Evolutionary conservation across 2,113 vertebrate genomes (phyloP), one percentile per base, ranked within the genome.

Genomic region (Lagopus muta): DNA sequence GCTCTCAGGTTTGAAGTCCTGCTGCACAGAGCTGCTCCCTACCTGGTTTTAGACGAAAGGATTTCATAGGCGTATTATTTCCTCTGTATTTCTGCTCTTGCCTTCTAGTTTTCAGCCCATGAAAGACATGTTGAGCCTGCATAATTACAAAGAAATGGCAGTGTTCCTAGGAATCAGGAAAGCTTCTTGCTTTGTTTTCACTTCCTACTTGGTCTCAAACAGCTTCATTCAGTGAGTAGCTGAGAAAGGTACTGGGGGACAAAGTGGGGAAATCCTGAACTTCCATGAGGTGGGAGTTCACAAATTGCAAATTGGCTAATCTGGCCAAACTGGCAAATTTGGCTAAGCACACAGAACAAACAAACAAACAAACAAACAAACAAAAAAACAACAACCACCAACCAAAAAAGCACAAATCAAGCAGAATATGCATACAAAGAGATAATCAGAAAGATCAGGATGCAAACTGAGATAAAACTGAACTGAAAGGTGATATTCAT

Each of bases 31-130:
- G 11, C 61, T 67, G 62, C 30, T 54, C 43, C 13, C 18, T 52
- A 30, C 30, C 25, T 72, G 12, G 27, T 73, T 48, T 50, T 50
- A 42, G 34, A 12, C 67, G 34, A 67, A 86, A 89, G 38, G 34
- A 67, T 15, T 8, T 77, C 2, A 48, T 38, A 73, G 43, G 28
- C 19, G 60, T 67, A 64, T 25, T 80, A 0, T 0, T 40, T 71
- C 1, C 11, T 13, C 34, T 50, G 25, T 78, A 11, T 4, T 74
- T 80, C 69, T 83, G 21, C 25, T n/a, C 22, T 62, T 70, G 24
- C 16, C 24, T n/a, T 58, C 57, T 16, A 62, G 50, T 73, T 71
- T 14, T 32, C 13, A 71, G 45, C 40, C 25, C 38, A 32, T 28
- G 47, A 71, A 55, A 64, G 10, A n/a, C 36, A 15, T 27, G 21